These are phyloP conservation scores for Caenorhabditis sulstoni DNA, from an alignment of 2,888 invertebrate species.

Conservation along the genomic window DNA sequence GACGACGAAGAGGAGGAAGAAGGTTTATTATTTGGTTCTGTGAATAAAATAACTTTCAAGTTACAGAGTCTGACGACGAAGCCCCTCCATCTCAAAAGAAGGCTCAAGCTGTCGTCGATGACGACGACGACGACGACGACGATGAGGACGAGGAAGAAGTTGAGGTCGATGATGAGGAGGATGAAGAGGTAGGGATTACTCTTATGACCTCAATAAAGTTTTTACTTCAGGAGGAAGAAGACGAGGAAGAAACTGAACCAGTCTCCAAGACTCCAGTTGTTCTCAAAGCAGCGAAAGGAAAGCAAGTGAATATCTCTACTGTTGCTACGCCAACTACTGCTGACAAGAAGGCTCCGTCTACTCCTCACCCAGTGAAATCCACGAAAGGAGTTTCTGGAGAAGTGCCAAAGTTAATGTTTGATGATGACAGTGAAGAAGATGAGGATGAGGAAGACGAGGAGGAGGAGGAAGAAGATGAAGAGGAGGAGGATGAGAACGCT, in stretches of 20 bases:
- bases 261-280: constrained; percentile 53
- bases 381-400: constrained; percentile 16
- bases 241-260: constrained; percentile 64
- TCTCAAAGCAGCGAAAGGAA: constrained; percentile 57
- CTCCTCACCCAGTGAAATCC: constrained; percentile 67
- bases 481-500: constrained; percentile 45
- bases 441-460: constrained; percentile 64
- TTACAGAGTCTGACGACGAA: constrained; percentile 43
- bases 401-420: constrained; percentile 62
- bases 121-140: constrained; percentile 63
- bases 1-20: constrained; percentile 58
- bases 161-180: constrained; percentile 53
- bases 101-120: constrained; percentile 12
- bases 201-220: not conserved
- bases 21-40: not conserved
- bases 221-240: constrained; percentile 58
- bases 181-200: constrained; percentile 50
- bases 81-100: constrained; percentile 14
- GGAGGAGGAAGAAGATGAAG: constrained; percentile 65
- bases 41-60: not conserved
- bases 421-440: constrained; percentile 64
- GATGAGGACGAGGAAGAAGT: constrained; percentile 61
- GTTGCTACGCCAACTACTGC: constrained; percentile 66
- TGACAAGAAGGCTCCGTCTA: constrained; percentile 66
- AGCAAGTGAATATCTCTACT: constrained; percentile 65